These are phyloP conservation scores for Hippopotamus amphibius DNA, from an alignment of 2,113 vertebrate genomes.

Conservation along the genomic window DNA sequence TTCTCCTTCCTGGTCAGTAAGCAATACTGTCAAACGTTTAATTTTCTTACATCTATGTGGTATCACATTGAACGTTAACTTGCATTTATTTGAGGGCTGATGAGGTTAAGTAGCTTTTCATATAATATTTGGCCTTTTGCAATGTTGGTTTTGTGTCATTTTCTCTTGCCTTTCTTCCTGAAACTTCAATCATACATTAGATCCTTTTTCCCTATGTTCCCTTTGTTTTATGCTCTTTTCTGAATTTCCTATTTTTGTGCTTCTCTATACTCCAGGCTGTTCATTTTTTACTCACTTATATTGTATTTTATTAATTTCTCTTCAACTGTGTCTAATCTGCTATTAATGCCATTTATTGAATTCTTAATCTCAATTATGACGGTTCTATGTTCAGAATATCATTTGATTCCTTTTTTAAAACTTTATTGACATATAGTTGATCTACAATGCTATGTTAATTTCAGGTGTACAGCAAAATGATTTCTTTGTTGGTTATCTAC, in stretches of 20 bases:
- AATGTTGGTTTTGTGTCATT: background rate
- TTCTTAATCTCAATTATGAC: background rate
- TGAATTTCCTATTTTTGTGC: background rate
- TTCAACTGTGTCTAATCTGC: background rate
- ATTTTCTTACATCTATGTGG: background rate
- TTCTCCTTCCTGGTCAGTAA: background rate
- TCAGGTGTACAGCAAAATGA: too few species aligned
- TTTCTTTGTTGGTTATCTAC: too few species aligned
- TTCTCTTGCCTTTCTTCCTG: background rate
- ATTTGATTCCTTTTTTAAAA: background rate
- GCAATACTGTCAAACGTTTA: background rate
- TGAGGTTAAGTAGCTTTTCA: background rate
- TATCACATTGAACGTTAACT: background rate
- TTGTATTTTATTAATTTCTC: background rate
- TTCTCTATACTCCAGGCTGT: background rate
- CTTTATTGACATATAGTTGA: too few species aligned
- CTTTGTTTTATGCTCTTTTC: background rate
- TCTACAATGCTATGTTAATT: too few species aligned
- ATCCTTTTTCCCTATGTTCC: background rate
- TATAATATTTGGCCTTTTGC: background rate
- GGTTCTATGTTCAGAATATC: background rate
- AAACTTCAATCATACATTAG: background rate
- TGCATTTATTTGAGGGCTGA: background rate
- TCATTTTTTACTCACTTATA: background rate
- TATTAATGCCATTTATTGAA: background rate